Evolutionary conservation across 2,113 vertebrate genomes (phyloP), one percentile per base, ranked within the genome.

Genomic region (Uria lomvia): DNA sequence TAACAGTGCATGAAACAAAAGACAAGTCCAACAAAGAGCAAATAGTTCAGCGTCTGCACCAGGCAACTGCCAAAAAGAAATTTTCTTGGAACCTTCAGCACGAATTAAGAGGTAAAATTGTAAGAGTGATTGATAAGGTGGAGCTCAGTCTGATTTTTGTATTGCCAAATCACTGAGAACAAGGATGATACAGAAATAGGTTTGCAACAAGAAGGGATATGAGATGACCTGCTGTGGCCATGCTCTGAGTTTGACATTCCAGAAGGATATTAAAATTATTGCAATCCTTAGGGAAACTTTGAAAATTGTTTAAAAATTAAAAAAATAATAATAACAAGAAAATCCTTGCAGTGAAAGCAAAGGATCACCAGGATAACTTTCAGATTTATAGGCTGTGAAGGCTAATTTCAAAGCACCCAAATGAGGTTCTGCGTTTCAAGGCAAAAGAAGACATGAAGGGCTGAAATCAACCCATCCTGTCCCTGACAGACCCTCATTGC

Each of bases 11-110:
- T 34, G 50, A 91, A 89, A 74, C 36, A 45, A 70, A 14, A 45
- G 49, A 9, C 14, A 63, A 32, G 32, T 32, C 49, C 52, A 78
- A 42, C 4, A 74, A 62, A 66, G 65, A 63, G 38, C 17, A 14
- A 76, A 65, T 9, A 40, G 14, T 17, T 66, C 50, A 2, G 23
- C 0, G 0, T 49, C 32, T 3, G 1, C 13, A 56, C 6, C 58
- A 43, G 13, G 10, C 8, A 52, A 6, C 4, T 53, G 8, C 30
- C 27, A 30, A 58, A 66, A 70, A 15, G 11, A 77, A 65, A 50
- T 42, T 27, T 62, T 84, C 17, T 45, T 53, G 32, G 43, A 47
- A 42, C 3, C 11, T 79, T 34, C 38, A 11, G 34, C 7, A 26
- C 0, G 4, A 95, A 83, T 76, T 79, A 50, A 71, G 52, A 82